A percentile compares a stretch with the other conserved stretches of the same genome.
Evolutionary conservation across 2,113 vertebrate genomes (phyloP).

Genomic region (Eudorcas thomsonii): DNA sequence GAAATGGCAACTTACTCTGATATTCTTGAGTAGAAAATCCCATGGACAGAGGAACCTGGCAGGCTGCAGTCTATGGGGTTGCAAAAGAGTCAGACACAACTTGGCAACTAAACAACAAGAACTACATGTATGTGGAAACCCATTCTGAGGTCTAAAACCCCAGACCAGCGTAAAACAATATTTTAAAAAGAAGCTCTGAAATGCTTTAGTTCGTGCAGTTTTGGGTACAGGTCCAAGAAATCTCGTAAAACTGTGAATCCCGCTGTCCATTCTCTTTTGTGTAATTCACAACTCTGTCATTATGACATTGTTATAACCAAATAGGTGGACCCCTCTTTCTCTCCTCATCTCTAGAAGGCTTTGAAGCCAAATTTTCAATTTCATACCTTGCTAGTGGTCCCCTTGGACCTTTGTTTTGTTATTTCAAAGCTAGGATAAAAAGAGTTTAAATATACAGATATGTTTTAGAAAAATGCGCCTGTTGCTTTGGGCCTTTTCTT

Average conservation of each 20-base stretch:
- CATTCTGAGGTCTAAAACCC: too few relatives aligned
- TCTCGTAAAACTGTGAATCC: too few relatives aligned
- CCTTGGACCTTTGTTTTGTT: slow-evolving; percentile 27
- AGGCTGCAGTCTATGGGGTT: not conserved
- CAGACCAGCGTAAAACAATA: too few relatives aligned
- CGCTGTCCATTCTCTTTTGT: too few relatives aligned
- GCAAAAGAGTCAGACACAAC: not conserved
- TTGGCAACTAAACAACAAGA: not conserved
- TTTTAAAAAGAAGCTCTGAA: too few relatives aligned
- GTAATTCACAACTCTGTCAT: too few relatives aligned
- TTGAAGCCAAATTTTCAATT: slow-evolving; percentile 34
- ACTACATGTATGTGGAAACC: not conserved
- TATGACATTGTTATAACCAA: too few relatives aligned
- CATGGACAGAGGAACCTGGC: not conserved
- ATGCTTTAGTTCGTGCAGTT: too few relatives aligned
- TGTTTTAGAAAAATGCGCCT: slow-evolving; percentile 48
- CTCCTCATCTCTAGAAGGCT: not conserved
- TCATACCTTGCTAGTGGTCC: slow-evolving; percentile 41
- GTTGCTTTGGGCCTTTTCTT: slow-evolving; percentile 29
- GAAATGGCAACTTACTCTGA: not conserved
- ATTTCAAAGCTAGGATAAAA: slow-evolving; percentile 47
- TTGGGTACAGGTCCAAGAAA: too few relatives aligned
- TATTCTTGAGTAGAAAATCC: not conserved
- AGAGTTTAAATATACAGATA: slow-evolving; percentile 7
- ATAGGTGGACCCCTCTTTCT: not conserved